These are phyloP conservation scores for Endotricha flammealis DNA, from an alignment of 2,888 invertebrate species.

Conservation along the genomic window DNA sequence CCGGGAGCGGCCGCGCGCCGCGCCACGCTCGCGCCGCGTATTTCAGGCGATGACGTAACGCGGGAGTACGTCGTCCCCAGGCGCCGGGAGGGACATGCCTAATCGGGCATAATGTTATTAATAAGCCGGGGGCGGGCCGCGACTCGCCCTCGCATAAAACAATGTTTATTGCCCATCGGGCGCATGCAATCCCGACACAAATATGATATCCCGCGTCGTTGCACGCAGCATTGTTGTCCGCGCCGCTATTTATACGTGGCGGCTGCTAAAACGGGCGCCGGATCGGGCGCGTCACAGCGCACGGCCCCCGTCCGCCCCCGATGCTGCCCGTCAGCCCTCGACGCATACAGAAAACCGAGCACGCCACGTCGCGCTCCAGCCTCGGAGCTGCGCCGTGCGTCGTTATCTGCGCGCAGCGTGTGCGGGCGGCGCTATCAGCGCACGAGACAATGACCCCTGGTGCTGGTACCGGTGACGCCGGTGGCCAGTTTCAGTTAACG, in stretches of 20 bases:
- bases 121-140: conserved; percentile 48
- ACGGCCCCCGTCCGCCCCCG: not conserved
- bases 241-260: conserved; percentile 31
- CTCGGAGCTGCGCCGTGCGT: not conserved
- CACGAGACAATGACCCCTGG: conserved; percentile 11
- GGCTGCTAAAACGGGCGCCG: conserved; percentile 23
- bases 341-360: not conserved
- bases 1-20: conserved; percentile 26
- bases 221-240: conserved; percentile 29
- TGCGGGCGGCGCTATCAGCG: conserved; percentile 10
- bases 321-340: not conserved
- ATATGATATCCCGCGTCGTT: conserved; percentile 19
- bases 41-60: conserved; percentile 56
- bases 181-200: conserved; percentile 36
- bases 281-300: conserved; percentile 8
- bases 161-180: conserved; percentile 42
- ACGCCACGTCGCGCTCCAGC: too few relatives aligned
- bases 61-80: conserved; percentile 40
- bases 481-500: too few relatives aligned
- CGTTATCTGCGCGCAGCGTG: conserved; percentile 12
- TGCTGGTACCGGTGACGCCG: not conserved
- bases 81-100: conserved; percentile 43
- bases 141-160: conserved; percentile 45
- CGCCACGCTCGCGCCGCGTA: too few relatives aligned
- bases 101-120: conserved; percentile 52